Evolutionary conservation across 2,888 invertebrate species (phyloP).

Genomic region (Erebia palarica): DNA sequence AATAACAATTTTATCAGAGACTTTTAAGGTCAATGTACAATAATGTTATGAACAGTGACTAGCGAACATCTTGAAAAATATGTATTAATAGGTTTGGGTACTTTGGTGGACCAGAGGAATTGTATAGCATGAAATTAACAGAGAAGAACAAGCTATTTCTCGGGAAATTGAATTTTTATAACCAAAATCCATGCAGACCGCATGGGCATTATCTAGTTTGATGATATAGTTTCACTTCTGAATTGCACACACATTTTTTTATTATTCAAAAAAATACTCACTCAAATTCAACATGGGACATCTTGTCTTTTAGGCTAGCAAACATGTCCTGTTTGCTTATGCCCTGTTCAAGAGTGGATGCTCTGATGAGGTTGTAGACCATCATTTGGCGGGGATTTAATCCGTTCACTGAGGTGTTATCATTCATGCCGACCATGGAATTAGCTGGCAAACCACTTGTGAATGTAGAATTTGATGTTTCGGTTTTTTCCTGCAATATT

Average conservation of each 20-base stretch:
- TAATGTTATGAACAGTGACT: too few relatives aligned
- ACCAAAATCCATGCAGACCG: too few relatives aligned
- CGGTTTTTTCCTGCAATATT: conserved; percentile 60
- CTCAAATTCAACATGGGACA: conserved; percentile 76
- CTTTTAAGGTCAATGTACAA: too few relatives aligned
- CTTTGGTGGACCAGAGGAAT: too few relatives aligned
- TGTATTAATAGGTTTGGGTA: neutral
- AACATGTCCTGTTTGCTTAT: conserved; percentile 78
- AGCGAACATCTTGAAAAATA: too few relatives aligned
- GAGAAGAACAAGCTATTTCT: too few relatives aligned
- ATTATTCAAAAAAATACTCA: conserved; percentile 51
- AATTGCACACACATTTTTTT: too few relatives aligned
- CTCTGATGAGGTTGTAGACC: conserved; percentile 74
- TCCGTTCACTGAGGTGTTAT: conserved; percentile 67
- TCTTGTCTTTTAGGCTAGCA: conserved; percentile 66
- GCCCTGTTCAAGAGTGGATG: conserved; percentile 72
- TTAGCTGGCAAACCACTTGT: conserved; percentile 66
- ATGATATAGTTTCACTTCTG: too few relatives aligned
- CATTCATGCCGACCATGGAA: conserved; percentile 70
- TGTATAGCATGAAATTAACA: too few relatives aligned
- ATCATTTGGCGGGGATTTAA: conserved; percentile 75
- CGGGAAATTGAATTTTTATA: too few relatives aligned
- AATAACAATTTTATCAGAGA: too few relatives aligned
- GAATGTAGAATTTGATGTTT: conserved; percentile 54
- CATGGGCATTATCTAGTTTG: too few relatives aligned